Evolutionary conservation across 2,797 vertebrate genomes (phyloP), one percentile per base, ranked within the genome.

Genomic region (Anguilla megastoma): DNA sequence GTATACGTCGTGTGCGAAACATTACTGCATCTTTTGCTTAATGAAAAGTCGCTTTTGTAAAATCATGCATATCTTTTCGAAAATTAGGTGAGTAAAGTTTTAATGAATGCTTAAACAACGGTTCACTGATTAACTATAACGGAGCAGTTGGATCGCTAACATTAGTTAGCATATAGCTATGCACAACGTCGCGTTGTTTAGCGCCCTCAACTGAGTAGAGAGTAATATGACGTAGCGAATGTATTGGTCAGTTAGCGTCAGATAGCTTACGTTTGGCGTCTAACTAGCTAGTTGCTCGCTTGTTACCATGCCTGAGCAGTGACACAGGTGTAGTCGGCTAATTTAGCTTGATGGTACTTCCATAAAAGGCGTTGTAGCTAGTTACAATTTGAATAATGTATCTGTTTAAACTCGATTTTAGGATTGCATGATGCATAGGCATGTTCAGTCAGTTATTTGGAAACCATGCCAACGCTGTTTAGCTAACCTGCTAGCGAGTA

Each of bases 61-160:
- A 33, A 58, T 33, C 45, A 82, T 85, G 84, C 50, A 85, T 58
- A 18, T 85, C 9, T 30, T 85, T 85, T 60, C 27, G 82, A 52
- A 52, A 84, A 54, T 56, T n/a, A 6, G 10, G 58, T 30, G 52
- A 16, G n/a, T 18, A 85, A 85, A 85, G 83, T 60, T 85, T 54
- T 85, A 60, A 85, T 85, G n/a, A 60, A 60, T 85, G 83, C 50
- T 58, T 48, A 54, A 50, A 45, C 74, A 79, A 79, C 74, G 74
- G 74, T 7, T 82, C 79, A 82, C 79, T 82, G 18, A 82, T 50
- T 48, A 82, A 71, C 66, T 71, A 71, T 71, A 71, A 82, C 79
- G 79, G 79, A 50, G 41, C 45, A 50, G 45, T 24, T 82, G 45
- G 66, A 2, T 79, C 16, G 74, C 74, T 41, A 79, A 79, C 74